These are phyloP conservation scores for Diogma glabrata DNA, from an alignment of 2,888 invertebrate genomes.

Conservation along the genomic window DNA sequence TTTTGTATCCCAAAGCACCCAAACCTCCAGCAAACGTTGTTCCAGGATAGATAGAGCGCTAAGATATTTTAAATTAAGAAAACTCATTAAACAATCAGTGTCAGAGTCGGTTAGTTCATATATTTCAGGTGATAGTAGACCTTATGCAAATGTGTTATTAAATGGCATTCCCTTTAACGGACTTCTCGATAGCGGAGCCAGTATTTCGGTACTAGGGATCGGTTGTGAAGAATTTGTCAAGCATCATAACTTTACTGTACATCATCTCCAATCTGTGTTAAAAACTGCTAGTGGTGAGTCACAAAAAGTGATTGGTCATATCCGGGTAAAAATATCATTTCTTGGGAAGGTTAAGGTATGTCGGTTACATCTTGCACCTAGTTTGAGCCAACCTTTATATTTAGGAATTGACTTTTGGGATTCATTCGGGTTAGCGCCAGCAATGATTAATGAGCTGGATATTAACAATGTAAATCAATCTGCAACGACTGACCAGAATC, in stretches of 20 bases:
- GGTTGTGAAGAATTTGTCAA: not conserved
- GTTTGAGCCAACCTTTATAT: not conserved
- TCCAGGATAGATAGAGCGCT: not conserved
- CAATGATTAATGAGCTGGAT: not conserved
- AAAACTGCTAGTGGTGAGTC: too few species aligned
- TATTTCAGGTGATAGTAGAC: not conserved
- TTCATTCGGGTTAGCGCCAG: not conserved
- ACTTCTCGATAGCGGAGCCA: not conserved
- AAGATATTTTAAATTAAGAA: not conserved
- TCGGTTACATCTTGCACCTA: not conserved
- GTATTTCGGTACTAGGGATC: not conserved
- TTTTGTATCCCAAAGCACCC: not conserved
- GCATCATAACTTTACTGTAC: not conserved
- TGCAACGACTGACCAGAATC: not conserved
- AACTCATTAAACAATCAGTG: not conserved
- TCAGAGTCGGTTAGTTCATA: not conserved
- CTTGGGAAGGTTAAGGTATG: not conserved
- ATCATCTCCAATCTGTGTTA: too few species aligned
- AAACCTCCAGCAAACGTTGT: not conserved
- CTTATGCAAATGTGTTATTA: not conserved
- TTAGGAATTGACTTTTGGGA: not conserved
- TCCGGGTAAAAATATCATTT: too few species aligned
- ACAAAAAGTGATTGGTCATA: too few species aligned
- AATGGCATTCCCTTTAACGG: not conserved
- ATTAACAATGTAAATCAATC: not conserved